Evolutionary conservation across 2,113 vertebrate genomes (phyloP), one percentile per base, ranked within the genome.

Genomic region (Antechinus stuartii): DNA sequence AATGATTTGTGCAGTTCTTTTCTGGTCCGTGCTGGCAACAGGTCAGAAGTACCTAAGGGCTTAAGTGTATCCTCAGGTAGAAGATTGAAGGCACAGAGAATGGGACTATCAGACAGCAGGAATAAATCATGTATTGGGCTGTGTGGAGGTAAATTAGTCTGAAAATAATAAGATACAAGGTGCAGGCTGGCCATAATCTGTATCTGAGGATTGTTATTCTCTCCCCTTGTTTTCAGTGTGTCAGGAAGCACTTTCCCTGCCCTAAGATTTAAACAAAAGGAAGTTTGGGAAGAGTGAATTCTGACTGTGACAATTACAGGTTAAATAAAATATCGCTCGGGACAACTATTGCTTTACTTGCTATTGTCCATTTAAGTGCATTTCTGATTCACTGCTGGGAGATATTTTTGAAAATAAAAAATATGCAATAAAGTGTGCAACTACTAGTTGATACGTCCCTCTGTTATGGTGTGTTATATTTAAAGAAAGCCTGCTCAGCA

Each of bases 331-430:
- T 49, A 24, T 56, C 95, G 68, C 89, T 92, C 12, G 90, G 95
- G 93, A 90, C 90, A 90, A 91, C 94, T 94, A 94, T 91, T 76
- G 93, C 47, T n/a, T 42, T 95, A 90, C 91, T 91, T 52, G 35
- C 54, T 96, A 57, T 52, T 94, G 93, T 92, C 94, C 93, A 95
- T 89, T 84, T 91, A 56, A 53, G 52, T 94, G 89, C 46, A 95
- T 95, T 96, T 96, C 95, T 97, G 94, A 96, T 90, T 96, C 97
- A 96, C 52, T 95, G 96, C 76, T 90, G 93, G 76, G 96, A 96
- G 96, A 96, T 56, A 2, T 54, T 96, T 93, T 97, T 94, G 91
- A 97, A 97, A 96, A 96, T 93, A 97, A 95, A 93, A 97, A 93
- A 27, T 91, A 91, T 50, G 76, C 93, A 50, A 90, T 84, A 95